These are phyloP conservation scores for Eurystomus glaucurus DNA, from an alignment of 2,797 vertebrate genomes.

Conservation along the genomic window DNA sequence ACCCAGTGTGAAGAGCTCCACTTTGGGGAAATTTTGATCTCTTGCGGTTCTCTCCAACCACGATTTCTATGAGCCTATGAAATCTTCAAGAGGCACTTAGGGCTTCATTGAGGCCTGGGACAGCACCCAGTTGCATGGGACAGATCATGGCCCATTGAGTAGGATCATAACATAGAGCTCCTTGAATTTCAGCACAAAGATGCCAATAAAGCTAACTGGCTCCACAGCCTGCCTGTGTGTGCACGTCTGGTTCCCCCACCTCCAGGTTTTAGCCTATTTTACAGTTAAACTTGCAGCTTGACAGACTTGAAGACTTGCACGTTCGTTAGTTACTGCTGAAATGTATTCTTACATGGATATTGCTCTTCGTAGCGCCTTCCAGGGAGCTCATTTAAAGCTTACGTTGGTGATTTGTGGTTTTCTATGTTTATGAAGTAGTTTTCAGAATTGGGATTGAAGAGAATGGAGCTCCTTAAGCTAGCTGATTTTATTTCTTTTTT, in stretches of 20 bases:
- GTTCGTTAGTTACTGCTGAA: neutral
- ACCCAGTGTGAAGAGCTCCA: neutral
- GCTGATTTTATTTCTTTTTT: neutral
- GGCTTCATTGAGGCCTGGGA: neutral
- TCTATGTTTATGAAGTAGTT: neutral
- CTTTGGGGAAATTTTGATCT: neutral
- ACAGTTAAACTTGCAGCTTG: neutral
- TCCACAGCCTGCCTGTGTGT: neutral
- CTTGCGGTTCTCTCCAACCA: neutral
- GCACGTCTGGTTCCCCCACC: accelerated
- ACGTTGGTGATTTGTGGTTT: neutral
- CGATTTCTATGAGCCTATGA: accelerated
- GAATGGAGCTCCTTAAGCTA: neutral
- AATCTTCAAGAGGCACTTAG: neutral
- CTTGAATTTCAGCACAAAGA: neutral
- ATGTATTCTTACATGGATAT: neutral
- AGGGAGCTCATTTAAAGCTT: neutral
- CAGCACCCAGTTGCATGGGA: too few relatives aligned
- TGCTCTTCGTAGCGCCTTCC: neutral
- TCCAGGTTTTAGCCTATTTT: neutral
- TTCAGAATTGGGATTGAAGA: conserved; percentile 5
- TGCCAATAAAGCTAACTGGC: neutral
- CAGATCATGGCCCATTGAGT: accelerated
- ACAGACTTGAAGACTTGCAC: neutral
- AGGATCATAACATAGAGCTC: neutral